phyloP scores from a whole-genome alignment of 2,888 invertebrate species.

The Gibbula magus region DNA sequence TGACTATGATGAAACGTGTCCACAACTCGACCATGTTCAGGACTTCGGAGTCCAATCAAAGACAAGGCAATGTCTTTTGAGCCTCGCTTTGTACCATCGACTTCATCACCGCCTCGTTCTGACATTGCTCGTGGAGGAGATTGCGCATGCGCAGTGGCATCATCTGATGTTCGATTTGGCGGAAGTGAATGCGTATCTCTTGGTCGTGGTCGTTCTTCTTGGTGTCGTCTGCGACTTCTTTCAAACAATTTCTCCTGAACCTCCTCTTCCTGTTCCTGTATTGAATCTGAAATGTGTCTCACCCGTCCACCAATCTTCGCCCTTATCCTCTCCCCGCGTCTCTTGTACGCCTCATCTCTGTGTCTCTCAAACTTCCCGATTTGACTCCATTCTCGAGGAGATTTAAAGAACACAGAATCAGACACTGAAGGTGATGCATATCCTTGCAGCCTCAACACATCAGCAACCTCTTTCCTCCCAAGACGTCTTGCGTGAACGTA shows the following conservation, averaged over 20 bases:
- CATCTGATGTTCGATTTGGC: background rate
- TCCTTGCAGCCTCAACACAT: conserved; percentile 56
- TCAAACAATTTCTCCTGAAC: conserved; percentile 6
- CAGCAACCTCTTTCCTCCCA: conserved; percentile 57
- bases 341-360: conserved; percentile 39
- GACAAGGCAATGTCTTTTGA: background rate
- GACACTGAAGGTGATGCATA: conserved; percentile 54
- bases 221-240: background rate
- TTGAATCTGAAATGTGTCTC: conserved; percentile 26
- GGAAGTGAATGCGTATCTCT: background rate
- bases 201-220: background rate
- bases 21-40: conserved; percentile 45
- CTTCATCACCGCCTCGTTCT: conserved; percentile 14
- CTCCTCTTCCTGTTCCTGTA: conserved; percentile 1
- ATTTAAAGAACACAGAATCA: conserved; percentile 55
- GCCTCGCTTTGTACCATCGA: background rate
- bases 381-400: conserved; percentile 62
- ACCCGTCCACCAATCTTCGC: conserved; percentile 30
- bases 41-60: conserved; percentile 37
- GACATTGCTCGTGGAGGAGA: background rate
- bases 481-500: conserved; percentile 67
- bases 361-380: conserved; percentile 61
- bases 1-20: conserved; percentile 54
- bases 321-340: conserved; percentile 42
- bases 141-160: too few relatives aligned